Percentiles rank a stretch among this genome's conserved stretches.
phyloP scores from a whole-genome alignment of 1,140 invertebrate genomes.

The Cataglyphis hispanica region DNA sequence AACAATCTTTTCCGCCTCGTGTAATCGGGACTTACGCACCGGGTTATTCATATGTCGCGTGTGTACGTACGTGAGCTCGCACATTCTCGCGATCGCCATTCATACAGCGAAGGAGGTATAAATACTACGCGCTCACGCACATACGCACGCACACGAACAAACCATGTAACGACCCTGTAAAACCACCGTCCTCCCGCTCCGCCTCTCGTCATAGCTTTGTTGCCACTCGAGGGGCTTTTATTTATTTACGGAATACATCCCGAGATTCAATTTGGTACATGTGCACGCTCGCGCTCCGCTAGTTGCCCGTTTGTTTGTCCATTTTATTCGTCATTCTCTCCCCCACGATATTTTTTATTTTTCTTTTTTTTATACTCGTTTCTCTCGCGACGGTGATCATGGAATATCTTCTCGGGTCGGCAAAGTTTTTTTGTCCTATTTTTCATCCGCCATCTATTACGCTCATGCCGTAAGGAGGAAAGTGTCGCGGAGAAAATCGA shows the following conservation, averaged over 20 bases:
- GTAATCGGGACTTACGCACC: conserved; percentile 73
- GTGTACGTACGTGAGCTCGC: conserved; percentile 71
- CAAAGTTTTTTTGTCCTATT: not conserved
- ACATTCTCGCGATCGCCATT: conserved; percentile 76
- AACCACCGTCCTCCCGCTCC: conserved; percentile 7
- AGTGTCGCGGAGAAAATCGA: conserved; percentile 27
- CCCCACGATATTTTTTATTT: conserved; percentile 16
- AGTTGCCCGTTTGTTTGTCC: conserved; percentile 61
- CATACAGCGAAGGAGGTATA: conserved; percentile 79
- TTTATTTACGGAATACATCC: conserved; percentile 82
- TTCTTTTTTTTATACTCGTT: not conserved
- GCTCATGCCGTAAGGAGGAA: conserved; percentile 1
- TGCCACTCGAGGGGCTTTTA: conserved; percentile 73
- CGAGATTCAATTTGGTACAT: conserved; percentile 77
- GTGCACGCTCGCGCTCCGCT: conserved; percentile 33
- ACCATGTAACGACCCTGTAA: conserved; percentile 69
- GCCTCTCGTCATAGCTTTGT: conserved; percentile 35
- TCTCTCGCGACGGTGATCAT: not conserved
- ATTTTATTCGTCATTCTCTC: conserved; percentile 62
- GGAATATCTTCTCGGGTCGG: conserved; percentile 35
- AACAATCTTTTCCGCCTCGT: conserved; percentile 57
- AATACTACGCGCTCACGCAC: conserved; percentile 64
- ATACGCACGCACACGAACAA: not conserved
- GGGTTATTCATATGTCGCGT: conserved; percentile 76
- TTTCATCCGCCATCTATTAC: conserved; percentile 18